These are phyloP conservation scores for Drosophila kohkoa DNA, from an alignment of 1,140 invertebrate genomes.

Conservation along the genomic window DNA sequence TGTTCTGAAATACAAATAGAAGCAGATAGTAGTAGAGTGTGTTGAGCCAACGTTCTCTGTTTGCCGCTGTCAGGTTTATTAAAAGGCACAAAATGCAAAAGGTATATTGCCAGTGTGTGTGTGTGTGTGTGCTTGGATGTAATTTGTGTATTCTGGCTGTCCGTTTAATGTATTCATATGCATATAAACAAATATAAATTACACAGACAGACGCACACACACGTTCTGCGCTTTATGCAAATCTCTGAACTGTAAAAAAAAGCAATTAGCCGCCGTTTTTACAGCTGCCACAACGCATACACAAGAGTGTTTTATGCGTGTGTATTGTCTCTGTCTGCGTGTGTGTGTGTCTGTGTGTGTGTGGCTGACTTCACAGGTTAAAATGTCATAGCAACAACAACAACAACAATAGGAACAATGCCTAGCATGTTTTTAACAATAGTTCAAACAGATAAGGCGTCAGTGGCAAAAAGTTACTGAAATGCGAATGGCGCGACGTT, in stretches of 20 bases:
- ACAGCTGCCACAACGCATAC: conserved; percentile 30
- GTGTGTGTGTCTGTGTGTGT: neutral
- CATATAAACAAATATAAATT: conserved; percentile 81
- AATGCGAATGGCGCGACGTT: no score
- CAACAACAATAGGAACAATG: conserved; percentile 13
- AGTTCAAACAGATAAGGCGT: conserved; percentile 21
- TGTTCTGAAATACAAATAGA: conserved; percentile 2
- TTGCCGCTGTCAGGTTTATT: conserved; percentile 64
- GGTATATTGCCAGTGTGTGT: conserved; percentile 1
- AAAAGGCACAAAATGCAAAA: conserved; percentile 43
- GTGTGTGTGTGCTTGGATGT: conserved; percentile 36
- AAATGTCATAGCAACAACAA: conserved; percentile 32
- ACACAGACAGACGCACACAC: conserved; percentile 55
- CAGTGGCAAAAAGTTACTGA: no score
- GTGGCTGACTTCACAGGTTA: conserved; percentile 27
- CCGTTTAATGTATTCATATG: conserved; percentile 68
- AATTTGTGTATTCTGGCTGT: conserved; percentile 57
- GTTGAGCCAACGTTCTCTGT: conserved; percentile 50
- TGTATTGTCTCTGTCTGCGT: neutral
- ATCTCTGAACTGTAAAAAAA: conserved; percentile 64
- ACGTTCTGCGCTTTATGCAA: conserved; percentile 65
- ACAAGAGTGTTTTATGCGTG: neutral
- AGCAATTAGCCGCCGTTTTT: conserved; percentile 77
- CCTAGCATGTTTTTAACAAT: conserved; percentile 16
- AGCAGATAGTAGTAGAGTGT: conserved; percentile 30